phyloP scores from a whole-genome alignment of 2,113 vertebrate species.

The Cisticola juncidis region DNA sequence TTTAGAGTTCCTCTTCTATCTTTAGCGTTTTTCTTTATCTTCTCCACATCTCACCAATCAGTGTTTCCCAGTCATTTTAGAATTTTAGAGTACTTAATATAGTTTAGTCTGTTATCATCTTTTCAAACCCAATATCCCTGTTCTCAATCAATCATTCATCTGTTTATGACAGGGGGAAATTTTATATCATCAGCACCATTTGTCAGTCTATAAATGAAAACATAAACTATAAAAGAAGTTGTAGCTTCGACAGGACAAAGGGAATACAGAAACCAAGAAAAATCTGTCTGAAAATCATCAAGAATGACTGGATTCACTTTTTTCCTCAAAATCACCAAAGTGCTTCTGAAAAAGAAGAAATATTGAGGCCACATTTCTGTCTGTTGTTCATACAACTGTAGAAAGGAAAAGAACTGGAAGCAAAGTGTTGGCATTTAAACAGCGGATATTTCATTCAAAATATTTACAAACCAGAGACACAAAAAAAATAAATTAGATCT shows the following conservation, averaged over 20 bases:
- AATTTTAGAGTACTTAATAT: neutral
- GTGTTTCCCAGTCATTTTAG: neutral
- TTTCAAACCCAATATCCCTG: neutral
- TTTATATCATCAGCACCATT: neutral
- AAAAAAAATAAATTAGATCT: neutral
- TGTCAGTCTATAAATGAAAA: neutral
- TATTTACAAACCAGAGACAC: neutral
- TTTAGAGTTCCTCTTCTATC: fast-evolving
- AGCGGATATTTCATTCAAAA: neutral
- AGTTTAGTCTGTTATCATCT: neutral
- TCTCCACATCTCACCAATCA: neutral
- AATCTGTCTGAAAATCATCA: neutral
- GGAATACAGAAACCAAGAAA: neutral
- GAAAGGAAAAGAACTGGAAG: neutral
- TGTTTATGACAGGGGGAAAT: neutral
- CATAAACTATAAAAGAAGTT: neutral
- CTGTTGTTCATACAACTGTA: neutral
- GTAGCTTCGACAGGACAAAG: neutral
- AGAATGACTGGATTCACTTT: neutral
- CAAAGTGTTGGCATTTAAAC: neutral
- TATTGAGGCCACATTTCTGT: neutral
- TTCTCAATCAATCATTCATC: neutral
- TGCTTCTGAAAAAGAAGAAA: neutral
- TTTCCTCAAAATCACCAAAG: neutral
- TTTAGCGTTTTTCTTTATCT: neutral